Base-by-base conservation (phyloP, 2,888 invertebrate genomes). In the Calameuta idolon region DNA sequence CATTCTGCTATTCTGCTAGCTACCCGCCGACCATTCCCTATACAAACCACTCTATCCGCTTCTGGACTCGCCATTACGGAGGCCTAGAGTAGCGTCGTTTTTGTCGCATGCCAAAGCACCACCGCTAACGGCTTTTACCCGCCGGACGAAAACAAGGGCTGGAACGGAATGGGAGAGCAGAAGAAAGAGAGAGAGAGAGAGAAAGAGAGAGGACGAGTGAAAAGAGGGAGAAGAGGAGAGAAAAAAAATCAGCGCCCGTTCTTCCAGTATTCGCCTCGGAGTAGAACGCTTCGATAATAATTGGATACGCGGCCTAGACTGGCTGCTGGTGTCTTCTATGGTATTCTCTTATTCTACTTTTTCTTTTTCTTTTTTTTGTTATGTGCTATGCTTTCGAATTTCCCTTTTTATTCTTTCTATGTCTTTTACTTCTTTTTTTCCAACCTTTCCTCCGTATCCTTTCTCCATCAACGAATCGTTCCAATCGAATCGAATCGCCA, bases 61-160 rank as follows among this genome's bases (percentile, higher is more conserved):
- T 80, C 76, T 79, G 79, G 76, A 75, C 75, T 80, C 83, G 82
- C 85, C 85, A 85, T 87, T 86, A 85, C 82, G 83, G 76, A 80
- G 76, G 80, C 78, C 79, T 40, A 76, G 68, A 76, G 78, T 55
- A 73, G 71, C 55, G 34, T 92, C 92, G 92, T 87, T 87, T 87
- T 87, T 87, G 86, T 79, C 82, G 80, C 76, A 78, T 75, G 75
- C 82, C 75, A 79, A 79, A 83, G 80, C 78, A 83, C 78, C 82
- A 76, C 79, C 79, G 78, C 81, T 80, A 82, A 83, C 82, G 80
- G 76, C 79, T 79, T 81, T 82, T 80, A 80, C 78, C 78, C 75
- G 76, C 31, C 75, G 80, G 77, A 83, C 80, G 85, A 86, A 86
- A 85, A 85, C 83, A 83, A 80, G 78, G 71, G 77, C 73, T 74